These are phyloP conservation scores for Etheostoma nigrum DNA, from an alignment of 2,797 vertebrate species.

Conservation along the genomic window DNA sequence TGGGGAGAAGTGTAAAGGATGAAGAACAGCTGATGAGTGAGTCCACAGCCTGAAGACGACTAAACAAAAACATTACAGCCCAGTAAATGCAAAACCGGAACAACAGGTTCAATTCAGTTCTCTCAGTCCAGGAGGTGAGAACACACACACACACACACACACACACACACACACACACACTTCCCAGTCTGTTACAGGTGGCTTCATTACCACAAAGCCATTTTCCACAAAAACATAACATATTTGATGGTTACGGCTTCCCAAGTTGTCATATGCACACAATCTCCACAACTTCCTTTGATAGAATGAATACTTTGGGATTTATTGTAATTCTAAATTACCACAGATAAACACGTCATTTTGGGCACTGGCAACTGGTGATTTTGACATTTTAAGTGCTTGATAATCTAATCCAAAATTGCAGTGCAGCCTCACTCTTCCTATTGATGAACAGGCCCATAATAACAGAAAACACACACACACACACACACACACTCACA, in stretches of 20 bases:
- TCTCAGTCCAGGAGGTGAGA: not conserved
- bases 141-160: not conserved
- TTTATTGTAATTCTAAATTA: not conserved
- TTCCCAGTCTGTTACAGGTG: slow-evolving; percentile 2
- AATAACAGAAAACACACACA: not conserved
- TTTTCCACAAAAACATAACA: not conserved
- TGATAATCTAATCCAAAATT: not conserved
- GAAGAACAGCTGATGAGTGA: slow-evolving; percentile 39
- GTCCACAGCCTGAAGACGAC: slow-evolving; percentile 17
- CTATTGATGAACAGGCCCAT: not conserved
- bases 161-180: not conserved
- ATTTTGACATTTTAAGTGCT: not conserved
- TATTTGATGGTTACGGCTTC: not conserved
- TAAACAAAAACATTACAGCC: slow-evolving; percentile 25
- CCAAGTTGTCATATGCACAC: not conserved
- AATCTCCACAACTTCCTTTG: not conserved
- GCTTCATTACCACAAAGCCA: not conserved
- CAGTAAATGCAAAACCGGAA: slow-evolving; percentile 56
- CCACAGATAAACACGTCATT: not conserved
- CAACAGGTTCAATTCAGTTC: slow-evolving; percentile 71
- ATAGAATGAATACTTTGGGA: too few species aligned
- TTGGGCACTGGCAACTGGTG: not conserved
- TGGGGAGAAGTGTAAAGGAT: slow-evolving; percentile 17
- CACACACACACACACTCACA: too few species aligned
- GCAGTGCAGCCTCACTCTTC: not conserved